A percentile compares a stretch with the other conserved stretches of the same genome.
phyloP scores from a whole-genome alignment of 2,888 invertebrate genomes.

The Eugnorisma glareosa region DNA sequence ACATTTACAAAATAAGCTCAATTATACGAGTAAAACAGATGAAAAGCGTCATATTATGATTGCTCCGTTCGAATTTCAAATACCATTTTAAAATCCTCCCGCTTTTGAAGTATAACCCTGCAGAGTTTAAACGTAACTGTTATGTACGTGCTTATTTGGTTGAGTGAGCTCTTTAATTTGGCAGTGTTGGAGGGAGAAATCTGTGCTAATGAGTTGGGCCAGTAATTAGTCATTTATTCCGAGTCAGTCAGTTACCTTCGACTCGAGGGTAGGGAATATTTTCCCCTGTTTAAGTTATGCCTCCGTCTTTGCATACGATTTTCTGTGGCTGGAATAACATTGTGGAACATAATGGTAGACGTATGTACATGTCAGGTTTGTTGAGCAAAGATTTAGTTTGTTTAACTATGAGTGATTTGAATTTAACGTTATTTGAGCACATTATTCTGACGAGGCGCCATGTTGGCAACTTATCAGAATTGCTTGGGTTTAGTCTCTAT shows the following conservation, averaged over 20 bases:
- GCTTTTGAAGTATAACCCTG: conserved; percentile 59
- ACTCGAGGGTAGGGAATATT: conserved; percentile 59
- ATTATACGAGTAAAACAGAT: conserved; percentile 30
- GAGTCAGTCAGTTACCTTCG: conserved; percentile 68
- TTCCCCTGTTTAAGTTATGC: conserved; percentile 63
- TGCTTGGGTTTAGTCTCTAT: background rate
- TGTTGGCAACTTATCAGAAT: conserved; percentile 1
- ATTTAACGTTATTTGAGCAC: conserved; percentile 44
- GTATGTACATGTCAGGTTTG: conserved; percentile 13
- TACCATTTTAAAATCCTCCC: conserved; percentile 54
- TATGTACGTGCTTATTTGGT: conserved; percentile 46
- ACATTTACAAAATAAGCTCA: background rate
- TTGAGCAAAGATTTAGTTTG: conserved; percentile 35
- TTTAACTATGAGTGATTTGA: conserved; percentile 42
- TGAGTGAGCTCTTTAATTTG: conserved; percentile 63
- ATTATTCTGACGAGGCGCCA: conserved; percentile 4
- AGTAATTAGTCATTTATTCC: conserved; percentile 72
- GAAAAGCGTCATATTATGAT: conserved; percentile 39
- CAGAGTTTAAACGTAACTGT: conserved; percentile 49
- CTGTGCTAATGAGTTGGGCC: conserved; percentile 70
- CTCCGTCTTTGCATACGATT: conserved; percentile 62
- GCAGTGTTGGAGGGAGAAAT: conserved; percentile 60
- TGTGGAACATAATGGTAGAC: conserved; percentile 47
- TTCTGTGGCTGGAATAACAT: conserved; percentile 55
- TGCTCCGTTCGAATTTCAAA: conserved; percentile 50